phyloP scores from a whole-genome alignment of 2,113 vertebrate species.

The Burhinus oedicnemus region DNA sequence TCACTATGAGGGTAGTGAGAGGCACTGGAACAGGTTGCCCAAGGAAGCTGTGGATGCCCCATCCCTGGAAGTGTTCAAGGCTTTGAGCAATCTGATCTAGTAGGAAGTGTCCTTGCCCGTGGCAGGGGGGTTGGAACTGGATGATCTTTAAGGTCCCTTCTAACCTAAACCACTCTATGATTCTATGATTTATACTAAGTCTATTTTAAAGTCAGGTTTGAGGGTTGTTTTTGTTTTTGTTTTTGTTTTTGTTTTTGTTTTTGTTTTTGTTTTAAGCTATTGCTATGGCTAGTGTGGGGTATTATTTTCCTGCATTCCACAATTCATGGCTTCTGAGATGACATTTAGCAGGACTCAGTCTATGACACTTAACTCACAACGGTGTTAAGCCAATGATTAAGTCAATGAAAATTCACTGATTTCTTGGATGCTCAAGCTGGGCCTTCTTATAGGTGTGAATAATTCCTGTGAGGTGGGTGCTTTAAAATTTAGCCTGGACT shows the following conservation, averaged over 20 bases:
- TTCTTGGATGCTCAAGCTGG: background rate
- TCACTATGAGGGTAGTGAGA: too few species aligned
- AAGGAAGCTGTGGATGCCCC: too few species aligned
- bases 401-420: background rate
- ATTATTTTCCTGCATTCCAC: background rate
- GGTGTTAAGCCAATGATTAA: background rate
- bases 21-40: too few species aligned
- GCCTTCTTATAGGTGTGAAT: background rate
- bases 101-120: too few species aligned
- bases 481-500: background rate
- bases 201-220: background rate
- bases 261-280: background rate
- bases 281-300: background rate
- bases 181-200: background rate
- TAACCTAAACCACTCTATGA: too few species aligned
- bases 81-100: too few species aligned
- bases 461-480: background rate
- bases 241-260: background rate
- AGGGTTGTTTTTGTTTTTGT: background rate
- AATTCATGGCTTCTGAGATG: background rate
- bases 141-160: too few species aligned
- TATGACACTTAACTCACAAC: background rate
- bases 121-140: too few species aligned
- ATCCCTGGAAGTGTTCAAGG: too few species aligned
- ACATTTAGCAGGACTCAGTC: background rate